Percentiles rank a stretch among this genome's conserved stretches.
Conservation (phyloP, 2,113 vertebrate genomes). For the Scomber colias region DNA sequence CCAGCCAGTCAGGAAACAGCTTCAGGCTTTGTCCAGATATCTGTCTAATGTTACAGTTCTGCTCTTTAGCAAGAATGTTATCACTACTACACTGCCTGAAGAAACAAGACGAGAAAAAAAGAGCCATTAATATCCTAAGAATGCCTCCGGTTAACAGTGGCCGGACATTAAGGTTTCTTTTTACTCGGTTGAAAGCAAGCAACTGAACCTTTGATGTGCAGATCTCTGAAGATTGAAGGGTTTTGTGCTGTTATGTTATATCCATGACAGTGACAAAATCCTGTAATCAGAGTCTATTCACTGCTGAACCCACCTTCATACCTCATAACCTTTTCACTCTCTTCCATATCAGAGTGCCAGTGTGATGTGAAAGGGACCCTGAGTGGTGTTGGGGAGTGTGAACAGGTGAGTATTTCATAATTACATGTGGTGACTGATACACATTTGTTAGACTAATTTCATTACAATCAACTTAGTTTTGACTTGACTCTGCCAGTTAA, state of each 20-base stretch:
- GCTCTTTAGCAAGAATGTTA: conserved; percentile 69
- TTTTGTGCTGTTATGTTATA: conserved; percentile 57
- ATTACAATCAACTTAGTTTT: background rate
- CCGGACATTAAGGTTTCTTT: conserved; percentile 55
- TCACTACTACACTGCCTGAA: conserved; percentile 40
- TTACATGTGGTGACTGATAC: background rate
- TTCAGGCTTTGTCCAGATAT: conserved; percentile 60
- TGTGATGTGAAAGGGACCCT: conserved; percentile 90
- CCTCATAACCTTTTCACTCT: conserved; percentile 26
- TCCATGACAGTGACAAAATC: conserved; percentile 65
- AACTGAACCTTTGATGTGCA: conserved; percentile 74
- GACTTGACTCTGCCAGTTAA: background rate
- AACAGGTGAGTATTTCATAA: conserved; percentile 86
- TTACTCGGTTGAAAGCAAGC: conserved; percentile 24
- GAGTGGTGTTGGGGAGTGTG: conserved; percentile 91
- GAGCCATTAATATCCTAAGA: conserved; percentile 76
- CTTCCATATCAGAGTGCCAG: conserved; percentile 86
- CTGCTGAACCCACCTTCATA: conserved; percentile 20
- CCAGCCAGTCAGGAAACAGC: conserved; percentile 37
- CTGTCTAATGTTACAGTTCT: conserved; percentile 71
- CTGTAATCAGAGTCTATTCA: conserved; percentile 82
- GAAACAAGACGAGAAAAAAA: conserved; percentile 40
- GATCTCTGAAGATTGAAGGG: conserved; percentile 46
- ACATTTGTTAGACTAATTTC: background rate
- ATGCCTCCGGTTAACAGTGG: conserved; percentile 62